Conservation (phyloP, 53 echinoderm and acorn worm genomes). For the Paracentrotus lividus region DNA sequence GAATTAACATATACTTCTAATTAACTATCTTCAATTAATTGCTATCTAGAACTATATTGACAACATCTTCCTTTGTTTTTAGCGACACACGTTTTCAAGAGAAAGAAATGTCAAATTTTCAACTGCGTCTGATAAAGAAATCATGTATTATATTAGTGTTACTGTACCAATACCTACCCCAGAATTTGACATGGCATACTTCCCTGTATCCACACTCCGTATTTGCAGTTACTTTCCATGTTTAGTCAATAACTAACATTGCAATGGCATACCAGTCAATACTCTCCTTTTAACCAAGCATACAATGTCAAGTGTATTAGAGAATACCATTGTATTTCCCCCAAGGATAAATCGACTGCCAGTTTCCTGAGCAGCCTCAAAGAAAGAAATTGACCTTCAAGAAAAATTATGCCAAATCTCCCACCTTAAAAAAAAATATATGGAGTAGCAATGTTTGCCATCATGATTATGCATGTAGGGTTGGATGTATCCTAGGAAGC, state of each 20-base stretch:
- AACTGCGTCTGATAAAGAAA: too few species aligned
- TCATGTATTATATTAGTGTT: not conserved
- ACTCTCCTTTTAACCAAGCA: not conserved
- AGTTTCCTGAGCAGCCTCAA: not conserved
- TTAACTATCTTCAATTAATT: too few species aligned
- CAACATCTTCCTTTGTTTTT: too few species aligned
- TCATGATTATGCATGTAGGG: not conserved
- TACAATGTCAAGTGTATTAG: not conserved
- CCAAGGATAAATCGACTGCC: conserved; percentile 16
- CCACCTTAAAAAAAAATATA: not conserved
- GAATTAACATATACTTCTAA: too few species aligned
- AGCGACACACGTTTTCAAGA: too few species aligned
- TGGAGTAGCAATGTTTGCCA: not conserved
- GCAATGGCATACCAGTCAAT: not conserved
- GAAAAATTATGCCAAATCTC: not conserved
- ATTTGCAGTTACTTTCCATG: not conserved
- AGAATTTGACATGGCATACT: not conserved
- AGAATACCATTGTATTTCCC: conserved; percentile 37
- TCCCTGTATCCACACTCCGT: not conserved
- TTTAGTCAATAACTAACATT: conserved; percentile 4
- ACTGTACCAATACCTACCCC: too few species aligned
- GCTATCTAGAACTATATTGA: too few species aligned
- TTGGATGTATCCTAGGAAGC: not conserved
- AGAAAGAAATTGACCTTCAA: conserved; percentile 32
- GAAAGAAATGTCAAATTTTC: too few species aligned